phyloP scores from a whole-genome alignment of 2,113 vertebrate genomes.

The Microcebus murinus region DNA sequence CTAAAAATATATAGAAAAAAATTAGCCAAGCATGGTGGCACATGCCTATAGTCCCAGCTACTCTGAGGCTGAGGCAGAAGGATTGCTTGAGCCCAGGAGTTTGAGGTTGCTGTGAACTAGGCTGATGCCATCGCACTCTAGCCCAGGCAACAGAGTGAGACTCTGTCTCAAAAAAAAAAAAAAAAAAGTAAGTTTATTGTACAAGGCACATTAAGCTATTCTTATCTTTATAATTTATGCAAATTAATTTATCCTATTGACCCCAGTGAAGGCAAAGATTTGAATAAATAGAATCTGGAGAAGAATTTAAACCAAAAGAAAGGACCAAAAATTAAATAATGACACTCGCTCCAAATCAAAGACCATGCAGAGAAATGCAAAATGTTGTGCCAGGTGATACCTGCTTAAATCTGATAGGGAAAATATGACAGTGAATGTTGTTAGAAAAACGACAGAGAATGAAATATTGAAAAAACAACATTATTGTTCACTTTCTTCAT shows the following conservation, averaged over 20 bases:
- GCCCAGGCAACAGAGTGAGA: too few relatives aligned
- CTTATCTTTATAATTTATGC: background rate
- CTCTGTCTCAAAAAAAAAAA: too few relatives aligned
- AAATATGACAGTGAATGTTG: background rate
- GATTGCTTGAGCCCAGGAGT: too few relatives aligned
- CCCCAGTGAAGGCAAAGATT: background rate
- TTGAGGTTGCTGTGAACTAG: too few relatives aligned
- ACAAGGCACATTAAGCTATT: background rate
- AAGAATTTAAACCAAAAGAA: constrained; percentile 1
- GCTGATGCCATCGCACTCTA: too few relatives aligned
- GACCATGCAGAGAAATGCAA: background rate
- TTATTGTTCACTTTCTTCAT: background rate
- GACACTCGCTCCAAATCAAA: background rate
- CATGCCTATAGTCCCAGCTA: too few relatives aligned
- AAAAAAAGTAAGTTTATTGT: background rate
- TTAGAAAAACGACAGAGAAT: background rate
- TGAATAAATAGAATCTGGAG: constrained; percentile 24
- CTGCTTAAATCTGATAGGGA: background rate
- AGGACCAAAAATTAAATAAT: background rate
- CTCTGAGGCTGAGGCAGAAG: too few relatives aligned
- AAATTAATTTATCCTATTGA: constrained; percentile 14
- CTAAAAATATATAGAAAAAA: too few relatives aligned
- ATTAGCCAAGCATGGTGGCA: too few relatives aligned
- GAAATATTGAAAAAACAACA: background rate
- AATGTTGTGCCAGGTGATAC: background rate